A percentile compares a stretch with the other conserved stretches of the same genome.
phyloP scores from a whole-genome alignment of 2,888 invertebrate genomes.

The Hydropsyche betteni region DNA sequence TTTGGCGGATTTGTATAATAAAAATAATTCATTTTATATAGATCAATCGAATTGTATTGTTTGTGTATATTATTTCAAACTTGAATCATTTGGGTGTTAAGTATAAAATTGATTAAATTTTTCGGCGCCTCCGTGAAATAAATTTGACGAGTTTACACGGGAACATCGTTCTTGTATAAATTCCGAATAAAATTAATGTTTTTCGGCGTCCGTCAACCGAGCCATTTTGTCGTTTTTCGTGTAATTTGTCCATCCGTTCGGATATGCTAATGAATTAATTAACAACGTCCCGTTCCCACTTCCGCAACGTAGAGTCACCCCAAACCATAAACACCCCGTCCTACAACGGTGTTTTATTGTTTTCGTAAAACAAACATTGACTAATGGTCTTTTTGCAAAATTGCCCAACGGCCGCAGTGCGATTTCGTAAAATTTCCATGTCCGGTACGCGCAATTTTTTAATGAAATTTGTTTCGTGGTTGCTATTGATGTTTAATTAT shows the following conservation, averaged over 20 bases:
- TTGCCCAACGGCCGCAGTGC: background rate
- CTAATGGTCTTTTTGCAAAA: background rate
- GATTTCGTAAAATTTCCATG: background rate
- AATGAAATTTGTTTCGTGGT: background rate
- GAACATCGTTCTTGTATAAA: too few species aligned
- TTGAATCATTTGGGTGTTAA: too few species aligned
- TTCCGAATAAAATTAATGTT: conserved; percentile 30
- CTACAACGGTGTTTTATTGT: background rate
- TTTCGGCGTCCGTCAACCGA: conserved; percentile 25
- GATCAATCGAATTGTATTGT: too few species aligned
- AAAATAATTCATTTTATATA: too few species aligned
- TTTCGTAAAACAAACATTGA: conserved; percentile 11
- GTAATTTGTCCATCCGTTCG: conserved; percentile 39
- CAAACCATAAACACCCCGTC: conserved; percentile 3
- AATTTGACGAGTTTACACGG: too few species aligned
- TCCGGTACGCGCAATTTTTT: background rate
- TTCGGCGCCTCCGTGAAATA: too few species aligned
- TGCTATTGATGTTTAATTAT: background rate
- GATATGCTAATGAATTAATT: conserved; percentile 45
- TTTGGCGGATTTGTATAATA: too few species aligned
- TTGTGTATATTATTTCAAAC: too few species aligned
- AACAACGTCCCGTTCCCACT: conserved; percentile 1
- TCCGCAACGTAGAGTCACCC: background rate
- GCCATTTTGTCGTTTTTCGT: conserved; percentile 36
- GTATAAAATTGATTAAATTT: too few species aligned